Percentiles rank a stretch among this genome's conserved stretches.
Conservation (phyloP, 2,113 vertebrate genomes). For the Delphinus delphis region DNA sequence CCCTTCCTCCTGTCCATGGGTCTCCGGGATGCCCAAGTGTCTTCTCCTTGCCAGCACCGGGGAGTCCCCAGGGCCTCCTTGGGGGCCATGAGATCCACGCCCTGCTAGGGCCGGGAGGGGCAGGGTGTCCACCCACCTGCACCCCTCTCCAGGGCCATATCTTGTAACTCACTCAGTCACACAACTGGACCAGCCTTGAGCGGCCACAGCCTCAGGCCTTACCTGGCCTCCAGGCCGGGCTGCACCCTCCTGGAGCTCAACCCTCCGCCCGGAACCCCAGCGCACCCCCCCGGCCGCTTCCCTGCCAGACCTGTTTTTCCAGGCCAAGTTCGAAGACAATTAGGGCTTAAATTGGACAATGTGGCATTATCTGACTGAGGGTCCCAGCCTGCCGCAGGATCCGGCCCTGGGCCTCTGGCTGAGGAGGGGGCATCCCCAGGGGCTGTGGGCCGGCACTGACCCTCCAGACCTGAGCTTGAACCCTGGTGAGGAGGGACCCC, state of each 20-base stretch:
- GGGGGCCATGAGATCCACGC: rapidly evolving
- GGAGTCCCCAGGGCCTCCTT: background rate
- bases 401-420: background rate
- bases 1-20: background rate
- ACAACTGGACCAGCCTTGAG: rapidly evolving
- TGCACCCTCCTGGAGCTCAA: background rate
- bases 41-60: background rate
- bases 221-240: background rate
- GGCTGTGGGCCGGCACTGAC: too few species aligned
- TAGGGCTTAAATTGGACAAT: background rate
- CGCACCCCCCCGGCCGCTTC: rapidly evolving
- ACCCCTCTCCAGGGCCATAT: background rate
- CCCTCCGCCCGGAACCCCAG: background rate
- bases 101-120: rapidly evolving
- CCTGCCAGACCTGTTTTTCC: background rate
- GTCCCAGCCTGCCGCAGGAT: background rate
- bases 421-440: too few species aligned
- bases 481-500: too few species aligned
- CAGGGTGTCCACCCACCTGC: background rate
- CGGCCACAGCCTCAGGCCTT: rapidly evolving
- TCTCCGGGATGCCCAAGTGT: background rate
- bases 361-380: background rate
- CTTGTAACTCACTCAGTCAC: rapidly evolving
- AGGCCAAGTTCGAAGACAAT: background rate
- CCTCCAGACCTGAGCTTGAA: background rate